phyloP scores from a whole-genome alignment of 2,113 vertebrate species.

The Xiphorhynchus elegans region DNA sequence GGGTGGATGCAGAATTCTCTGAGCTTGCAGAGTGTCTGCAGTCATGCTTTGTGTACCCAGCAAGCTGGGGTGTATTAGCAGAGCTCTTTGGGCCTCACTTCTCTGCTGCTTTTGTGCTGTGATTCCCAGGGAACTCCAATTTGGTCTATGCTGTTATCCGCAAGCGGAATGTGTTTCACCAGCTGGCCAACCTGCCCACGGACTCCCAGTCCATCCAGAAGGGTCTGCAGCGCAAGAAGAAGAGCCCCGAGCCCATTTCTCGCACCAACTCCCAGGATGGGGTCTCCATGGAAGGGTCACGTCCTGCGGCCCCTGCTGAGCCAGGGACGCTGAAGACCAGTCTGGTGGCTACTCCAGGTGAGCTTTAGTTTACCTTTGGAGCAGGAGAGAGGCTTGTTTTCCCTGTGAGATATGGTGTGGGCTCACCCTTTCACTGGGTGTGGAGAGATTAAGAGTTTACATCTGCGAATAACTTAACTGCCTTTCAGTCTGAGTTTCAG shows the following conservation, averaged over 20 bases:
- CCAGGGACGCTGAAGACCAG: slow-evolving; percentile 94
- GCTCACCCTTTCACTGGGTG: slow-evolving; percentile 31
- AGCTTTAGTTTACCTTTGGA: background rate
- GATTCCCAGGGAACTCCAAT: slow-evolving; percentile 90
- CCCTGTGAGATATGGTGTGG: background rate
- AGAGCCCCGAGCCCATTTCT: slow-evolving; percentile 85
- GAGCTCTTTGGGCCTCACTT: background rate
- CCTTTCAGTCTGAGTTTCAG: background rate
- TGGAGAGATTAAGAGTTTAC: slow-evolving; percentile 53
- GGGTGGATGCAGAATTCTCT: background rate
- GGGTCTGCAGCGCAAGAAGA: slow-evolving; percentile 90
- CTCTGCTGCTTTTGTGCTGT: background rate
- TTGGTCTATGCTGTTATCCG: slow-evolving; percentile 97
- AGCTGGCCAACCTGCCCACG: slow-evolving; percentile 92
- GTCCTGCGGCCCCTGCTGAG: slow-evolving; percentile 91
- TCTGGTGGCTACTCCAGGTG: slow-evolving; percentile 94
- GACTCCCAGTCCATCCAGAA: slow-evolving; percentile 90
- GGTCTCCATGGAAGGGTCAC: slow-evolving; percentile 94
- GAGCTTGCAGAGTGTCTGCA: background rate
- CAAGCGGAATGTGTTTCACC: slow-evolving; percentile 94
- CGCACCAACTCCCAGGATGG: slow-evolving; percentile 93
- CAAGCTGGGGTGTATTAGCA: background rate
- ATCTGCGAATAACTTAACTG: background rate
- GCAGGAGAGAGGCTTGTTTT: slow-evolving; percentile 11
- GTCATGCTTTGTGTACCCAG: no score